Conservation (phyloP, 1,140 invertebrate species). For the Drosophila asahinai region DNA sequence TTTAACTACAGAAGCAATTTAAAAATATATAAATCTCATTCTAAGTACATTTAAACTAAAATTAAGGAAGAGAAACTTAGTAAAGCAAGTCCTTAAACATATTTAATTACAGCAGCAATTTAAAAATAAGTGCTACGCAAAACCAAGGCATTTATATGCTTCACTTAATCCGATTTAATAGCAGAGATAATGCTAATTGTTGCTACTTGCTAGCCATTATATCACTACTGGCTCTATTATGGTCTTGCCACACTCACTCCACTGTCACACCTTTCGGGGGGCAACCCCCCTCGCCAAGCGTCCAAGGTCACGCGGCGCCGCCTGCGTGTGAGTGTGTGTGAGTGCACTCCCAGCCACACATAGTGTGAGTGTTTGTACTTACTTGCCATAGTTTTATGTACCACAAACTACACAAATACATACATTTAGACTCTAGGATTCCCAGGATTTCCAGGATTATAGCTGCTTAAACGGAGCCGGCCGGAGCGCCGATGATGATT, state of each 20-base stretch:
- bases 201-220: neutral
- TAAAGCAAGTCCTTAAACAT: no score
- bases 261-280: neutral
- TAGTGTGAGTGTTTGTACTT: neutral
- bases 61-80: no score
- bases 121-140: no score
- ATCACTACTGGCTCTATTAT: slow-evolving; percentile 6
- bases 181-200: neutral
- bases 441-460: neutral
- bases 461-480: neutral
- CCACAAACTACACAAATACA: neutral
- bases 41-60: no score
- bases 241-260: slow-evolving; percentile 13
- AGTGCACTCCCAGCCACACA: neutral
- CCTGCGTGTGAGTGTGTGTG: slow-evolving; percentile 2
- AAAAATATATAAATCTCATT: no score
- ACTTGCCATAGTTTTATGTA: slow-evolving; percentile 14
- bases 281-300: neutral
- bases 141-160: no score
- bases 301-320: slow-evolving; percentile 19
- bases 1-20: no score
- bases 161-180: no score
- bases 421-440: neutral
- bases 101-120: no score
- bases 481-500: neutral